Conservation (phyloP, 2,888 invertebrate species). For the Lamellibrachia columna region DNA sequence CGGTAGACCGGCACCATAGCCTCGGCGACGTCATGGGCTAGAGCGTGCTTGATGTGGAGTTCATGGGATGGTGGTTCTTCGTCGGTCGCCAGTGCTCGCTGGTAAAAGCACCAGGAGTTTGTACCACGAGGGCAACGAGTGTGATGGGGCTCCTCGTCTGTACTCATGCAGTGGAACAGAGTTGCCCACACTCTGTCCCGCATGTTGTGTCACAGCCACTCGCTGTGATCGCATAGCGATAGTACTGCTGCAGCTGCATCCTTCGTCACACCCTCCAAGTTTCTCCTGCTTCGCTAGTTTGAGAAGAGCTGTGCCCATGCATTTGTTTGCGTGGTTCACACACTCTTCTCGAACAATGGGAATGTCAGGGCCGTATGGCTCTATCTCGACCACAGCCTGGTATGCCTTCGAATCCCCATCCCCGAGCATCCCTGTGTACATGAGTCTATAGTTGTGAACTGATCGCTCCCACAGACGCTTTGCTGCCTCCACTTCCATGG, state of each 20-base stretch:
- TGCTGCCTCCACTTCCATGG: background rate
- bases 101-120: conserved; percentile 30
- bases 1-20: conserved; percentile 21
- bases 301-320: conserved; percentile 35
- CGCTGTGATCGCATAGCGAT: no score
- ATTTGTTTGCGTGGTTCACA: conserved; percentile 30
- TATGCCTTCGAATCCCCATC: background rate
- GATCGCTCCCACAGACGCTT: background rate
- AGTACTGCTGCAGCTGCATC: conserved; percentile 18
- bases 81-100: background rate
- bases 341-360: conserved; percentile 28
- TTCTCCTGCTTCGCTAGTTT: conserved; percentile 21
- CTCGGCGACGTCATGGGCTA: no score
- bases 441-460: background rate
- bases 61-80: background rate
- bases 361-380: background rate
- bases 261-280: conserved; percentile 28
- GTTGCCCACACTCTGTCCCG: no score
- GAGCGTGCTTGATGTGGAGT: no score
- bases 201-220: no score
- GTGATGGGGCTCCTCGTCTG: no score
- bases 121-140: conserved; percentile 21
- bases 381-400: background rate
- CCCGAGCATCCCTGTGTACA: background rate
- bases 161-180: conserved; percentile 30